Evolutionary conservation across 2,113 vertebrate species (phyloP).

Genomic region (Cichladusa arquata): DNA sequence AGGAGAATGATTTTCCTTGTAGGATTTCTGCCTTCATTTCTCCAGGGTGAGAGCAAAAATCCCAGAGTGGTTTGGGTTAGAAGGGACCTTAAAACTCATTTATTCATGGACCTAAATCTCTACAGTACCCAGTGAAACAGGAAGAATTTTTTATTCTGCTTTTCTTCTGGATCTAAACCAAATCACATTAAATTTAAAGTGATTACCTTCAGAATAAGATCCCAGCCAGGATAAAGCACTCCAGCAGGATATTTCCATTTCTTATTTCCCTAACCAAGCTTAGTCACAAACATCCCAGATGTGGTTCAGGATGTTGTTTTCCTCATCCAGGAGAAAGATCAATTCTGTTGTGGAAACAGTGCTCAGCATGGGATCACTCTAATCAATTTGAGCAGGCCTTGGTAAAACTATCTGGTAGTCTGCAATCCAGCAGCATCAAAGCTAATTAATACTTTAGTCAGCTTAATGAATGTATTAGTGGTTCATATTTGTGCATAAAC

Average conservation of each 20-base stretch:
- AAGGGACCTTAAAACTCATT: background rate
- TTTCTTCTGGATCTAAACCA: background rate
- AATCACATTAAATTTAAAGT: background rate
- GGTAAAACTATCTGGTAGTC: conserved; percentile 47
- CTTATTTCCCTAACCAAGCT: background rate
- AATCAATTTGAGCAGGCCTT: conserved; percentile 50
- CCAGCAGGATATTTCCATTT: background rate
- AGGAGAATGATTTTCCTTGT: background rate
- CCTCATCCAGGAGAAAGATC: conserved; percentile 51
- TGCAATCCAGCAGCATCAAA: conserved; percentile 47
- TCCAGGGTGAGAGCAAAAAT: background rate
- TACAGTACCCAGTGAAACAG: background rate
- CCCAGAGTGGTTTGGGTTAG: background rate
- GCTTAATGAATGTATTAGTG: conserved; percentile 54
- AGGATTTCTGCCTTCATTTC: background rate
- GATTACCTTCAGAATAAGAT: background rate
- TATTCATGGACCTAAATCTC: background rate
- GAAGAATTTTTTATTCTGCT: background rate
- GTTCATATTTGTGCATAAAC: conserved; percentile 49
- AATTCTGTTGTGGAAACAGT: conserved; percentile 64
- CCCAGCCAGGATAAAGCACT: background rate
- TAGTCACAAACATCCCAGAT: background rate
- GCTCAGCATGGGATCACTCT: conserved; percentile 42
- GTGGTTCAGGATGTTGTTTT: conserved; percentile 45
- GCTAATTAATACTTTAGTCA: conserved; percentile 61